These are phyloP conservation scores for Pachypsylla venusta DNA, from an alignment of 1,140 invertebrate species.

Conservation along the genomic window DNA sequence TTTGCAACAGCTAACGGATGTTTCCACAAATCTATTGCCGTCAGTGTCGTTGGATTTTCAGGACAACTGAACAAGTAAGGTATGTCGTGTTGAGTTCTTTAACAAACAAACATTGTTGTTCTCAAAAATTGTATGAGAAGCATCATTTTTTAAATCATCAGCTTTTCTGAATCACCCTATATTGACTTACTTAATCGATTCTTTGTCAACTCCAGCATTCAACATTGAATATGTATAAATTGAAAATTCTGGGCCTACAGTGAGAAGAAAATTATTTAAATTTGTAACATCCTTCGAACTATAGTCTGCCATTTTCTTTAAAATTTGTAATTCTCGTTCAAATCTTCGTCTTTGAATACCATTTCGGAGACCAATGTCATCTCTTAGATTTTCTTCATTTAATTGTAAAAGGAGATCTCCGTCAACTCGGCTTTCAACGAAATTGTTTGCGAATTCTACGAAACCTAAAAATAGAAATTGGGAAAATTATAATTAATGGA, in stretches of 20 bases:
- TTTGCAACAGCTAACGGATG: too few species aligned
- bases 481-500: neutral
- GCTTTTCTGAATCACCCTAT: too few species aligned
- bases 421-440: slow-evolving; percentile 85
- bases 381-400: slow-evolving; percentile 76
- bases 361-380: slow-evolving; percentile 86
- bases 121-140: too few species aligned
- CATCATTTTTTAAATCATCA: too few species aligned
- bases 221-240: slow-evolving; percentile 96
- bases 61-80: too few species aligned
- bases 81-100: too few species aligned
- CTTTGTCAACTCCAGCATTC: slow-evolving; percentile 83
- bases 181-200: slow-evolving; percentile 41
- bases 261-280: slow-evolving; percentile 78
- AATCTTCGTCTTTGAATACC: slow-evolving; percentile 87
- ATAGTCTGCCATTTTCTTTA: slow-evolving; percentile 96
- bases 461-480: slow-evolving; percentile 65
- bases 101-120: too few species aligned
- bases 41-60: too few species aligned
- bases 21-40: too few species aligned
- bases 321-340: slow-evolving; percentile 78
- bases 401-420: slow-evolving; percentile 92
- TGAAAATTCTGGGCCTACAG: slow-evolving; percentile 76
- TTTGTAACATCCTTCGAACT: slow-evolving; percentile 83
- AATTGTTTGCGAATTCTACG: slow-evolving; percentile 60